Base-by-base conservation (phyloP, 2,888 invertebrate genomes). In the Venustoraphidia nigricollis region DNA sequence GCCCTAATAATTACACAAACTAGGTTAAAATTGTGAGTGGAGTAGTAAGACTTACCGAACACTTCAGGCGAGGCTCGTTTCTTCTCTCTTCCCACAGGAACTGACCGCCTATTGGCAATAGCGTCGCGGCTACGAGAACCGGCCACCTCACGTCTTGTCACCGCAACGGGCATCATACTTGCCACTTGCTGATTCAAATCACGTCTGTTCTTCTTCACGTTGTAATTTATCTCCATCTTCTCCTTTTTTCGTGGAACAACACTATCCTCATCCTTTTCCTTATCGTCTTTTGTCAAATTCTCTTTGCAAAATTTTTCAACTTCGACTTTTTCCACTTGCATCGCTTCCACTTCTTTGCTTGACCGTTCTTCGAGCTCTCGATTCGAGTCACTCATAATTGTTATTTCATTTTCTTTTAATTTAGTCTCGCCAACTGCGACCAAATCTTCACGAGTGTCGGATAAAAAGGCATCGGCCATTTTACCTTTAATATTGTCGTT, bases 401-500 rank as follows among this genome's bases (percentile, higher is more conserved):
- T 27, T 46, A 50, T n/a, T 46, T 47, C 47, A 45, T 45, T 56
- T 64, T 67, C 48, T 10, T 52, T 39, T 10, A 53, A 50, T 38
- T 53, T 47, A 35, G 52, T 43, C 9, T 48, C 45, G 37, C 50
- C 48, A 13, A 54, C 46, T 10, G 55, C 51, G 49, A 54, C 51
- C 47, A 76, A 69, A 60, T 71, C 71, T 53, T 77, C 78, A 55
- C 74, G 73, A 17, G 72, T 75, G 53, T 71, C 73, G 6, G 77
- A 77, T 45, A 79, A 61, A 57, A 74, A 71, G 1, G 78, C 77
- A 56, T 79, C 78, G 34, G 67, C 63, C 58, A 77, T 71, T 60
- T 72, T 73, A 53, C 60, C 61, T 52, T 66, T 67, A 10, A 59
- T 57, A 52, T 63, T 65, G 59, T 63, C 52, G 34, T 45, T 45